phyloP scores from a whole-genome alignment of 2,797 vertebrate species.

The Dendrocincla tyrannina region DNA sequence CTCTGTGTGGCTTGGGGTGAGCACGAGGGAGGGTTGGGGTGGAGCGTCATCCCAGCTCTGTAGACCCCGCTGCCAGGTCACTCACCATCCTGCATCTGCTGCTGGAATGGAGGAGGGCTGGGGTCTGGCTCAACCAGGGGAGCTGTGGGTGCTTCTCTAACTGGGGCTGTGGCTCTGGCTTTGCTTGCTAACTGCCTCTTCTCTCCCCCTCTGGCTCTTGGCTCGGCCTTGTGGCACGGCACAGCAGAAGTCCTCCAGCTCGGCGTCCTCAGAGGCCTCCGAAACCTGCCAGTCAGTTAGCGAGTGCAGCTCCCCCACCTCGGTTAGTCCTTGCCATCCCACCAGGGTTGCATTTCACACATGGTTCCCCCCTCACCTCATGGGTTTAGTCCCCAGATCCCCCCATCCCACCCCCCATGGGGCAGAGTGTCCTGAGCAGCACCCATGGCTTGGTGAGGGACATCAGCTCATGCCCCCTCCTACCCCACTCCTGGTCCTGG shows the following conservation, averaged over 20 bases:
- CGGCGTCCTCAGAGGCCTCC: conserved; percentile 95
- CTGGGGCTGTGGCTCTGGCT: background rate
- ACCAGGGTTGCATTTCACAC: background rate
- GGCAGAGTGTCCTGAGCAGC: background rate
- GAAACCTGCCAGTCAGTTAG: conserved; percentile 98
- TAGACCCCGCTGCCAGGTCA: accelerated
- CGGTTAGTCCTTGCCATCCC: conserved; percentile 83
- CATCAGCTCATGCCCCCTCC: background rate
- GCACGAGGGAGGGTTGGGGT: background rate
- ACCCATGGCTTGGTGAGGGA: accelerated
- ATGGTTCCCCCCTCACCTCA: background rate
- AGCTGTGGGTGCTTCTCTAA: background rate
- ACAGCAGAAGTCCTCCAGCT: conserved; percentile 96
- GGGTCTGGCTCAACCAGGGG: background rate
- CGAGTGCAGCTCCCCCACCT: conserved; percentile 96
- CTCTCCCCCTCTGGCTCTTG: conserved; percentile 12
- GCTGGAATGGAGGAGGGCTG: background rate
- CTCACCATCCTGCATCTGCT: accelerated
- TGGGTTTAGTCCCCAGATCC: background rate
- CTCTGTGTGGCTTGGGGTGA: background rate
- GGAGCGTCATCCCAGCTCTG: background rate
- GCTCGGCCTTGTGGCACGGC: background rate
- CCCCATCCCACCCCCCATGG: background rate
- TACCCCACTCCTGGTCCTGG: accelerated
- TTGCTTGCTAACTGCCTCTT: conserved; percentile 51